Evolutionary conservation across 2,888 invertebrate genomes (phyloP).

Genomic region (Microplitis manilae): DNA sequence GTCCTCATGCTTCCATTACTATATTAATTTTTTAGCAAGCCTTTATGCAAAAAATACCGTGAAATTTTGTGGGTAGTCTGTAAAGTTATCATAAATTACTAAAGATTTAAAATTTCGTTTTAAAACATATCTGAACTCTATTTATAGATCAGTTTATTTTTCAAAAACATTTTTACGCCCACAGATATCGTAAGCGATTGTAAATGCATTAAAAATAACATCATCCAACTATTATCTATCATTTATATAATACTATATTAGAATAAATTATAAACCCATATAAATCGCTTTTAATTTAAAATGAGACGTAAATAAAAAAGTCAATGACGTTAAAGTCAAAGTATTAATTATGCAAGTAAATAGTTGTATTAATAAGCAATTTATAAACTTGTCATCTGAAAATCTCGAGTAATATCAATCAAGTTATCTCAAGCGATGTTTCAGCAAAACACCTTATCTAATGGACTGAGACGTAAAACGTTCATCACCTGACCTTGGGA

Average conservation of each 20-base stretch:
- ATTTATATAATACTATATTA: neutral
- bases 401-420: conserved; percentile 60
- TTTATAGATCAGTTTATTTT: too few species aligned
- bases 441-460: neutral
- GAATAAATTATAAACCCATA: neutral
- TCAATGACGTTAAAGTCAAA: conserved; percentile 63
- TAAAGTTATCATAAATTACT: too few species aligned
- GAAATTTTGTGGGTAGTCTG: too few species aligned
- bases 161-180: too few species aligned
- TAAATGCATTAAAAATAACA: too few species aligned
- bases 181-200: too few species aligned
- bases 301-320: conserved; percentile 53
- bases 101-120: too few species aligned
- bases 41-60: too few species aligned
- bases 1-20: too few species aligned
- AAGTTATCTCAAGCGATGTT: conserved; percentile 31
- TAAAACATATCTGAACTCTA: too few species aligned
- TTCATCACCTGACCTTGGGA: conserved; percentile 31
- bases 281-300: neutral
- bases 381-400: conserved; percentile 52
- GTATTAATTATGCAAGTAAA: conserved; percentile 59
- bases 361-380: conserved; percentile 58
- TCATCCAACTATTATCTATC: too few species aligned
- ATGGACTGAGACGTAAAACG: neutral
- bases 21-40: too few species aligned